Evolutionary conservation across 2,113 vertebrate species (phyloP).

Genomic region (Nesoenas mayeri): DNA sequence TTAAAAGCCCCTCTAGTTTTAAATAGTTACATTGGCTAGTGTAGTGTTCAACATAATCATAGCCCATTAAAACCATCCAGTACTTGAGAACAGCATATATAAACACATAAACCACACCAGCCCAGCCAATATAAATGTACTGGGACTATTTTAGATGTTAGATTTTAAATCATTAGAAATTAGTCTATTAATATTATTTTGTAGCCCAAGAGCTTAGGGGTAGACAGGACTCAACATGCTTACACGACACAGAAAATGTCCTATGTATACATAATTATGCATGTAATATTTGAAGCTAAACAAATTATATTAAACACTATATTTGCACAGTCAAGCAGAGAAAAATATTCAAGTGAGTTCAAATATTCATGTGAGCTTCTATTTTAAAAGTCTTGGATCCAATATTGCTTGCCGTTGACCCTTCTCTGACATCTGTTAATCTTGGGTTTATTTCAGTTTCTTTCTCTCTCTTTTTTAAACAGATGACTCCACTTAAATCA

Average conservation of each 20-base stretch:
- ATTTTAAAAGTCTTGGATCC: conserved; percentile 26
- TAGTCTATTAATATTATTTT: not conserved
- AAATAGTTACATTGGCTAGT: conserved; percentile 17
- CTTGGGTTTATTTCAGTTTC: conserved; percentile 47
- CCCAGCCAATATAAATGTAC: conserved; percentile 41
- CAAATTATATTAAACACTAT: not conserved
- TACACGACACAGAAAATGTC: not conserved
- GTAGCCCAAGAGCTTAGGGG: not conserved
- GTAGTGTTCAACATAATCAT: not conserved
- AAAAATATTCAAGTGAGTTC: not conserved
- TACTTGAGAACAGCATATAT: conserved; percentile 38
- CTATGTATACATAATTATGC: not conserved
- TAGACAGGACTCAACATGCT: not conserved
- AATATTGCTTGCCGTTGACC: not conserved
- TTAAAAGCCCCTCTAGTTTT: conserved; percentile 16
- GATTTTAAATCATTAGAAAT: conserved; percentile 35
- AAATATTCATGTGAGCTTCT: conserved; percentile 1
- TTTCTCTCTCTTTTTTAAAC: conserved; percentile 29
- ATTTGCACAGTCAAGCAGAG: not conserved
- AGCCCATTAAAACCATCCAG: conserved; percentile 25
- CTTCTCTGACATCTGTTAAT: conserved; percentile 50
- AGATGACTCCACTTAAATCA: conserved; percentile 62
- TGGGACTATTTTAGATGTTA: not conserved
- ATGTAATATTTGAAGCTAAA: not conserved
- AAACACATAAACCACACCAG: conserved; percentile 48